phyloP scores from a whole-genome alignment of 30 jellyfish, hydroid and myxozoan genomes.

The Cassiopea andromeda region DNA sequence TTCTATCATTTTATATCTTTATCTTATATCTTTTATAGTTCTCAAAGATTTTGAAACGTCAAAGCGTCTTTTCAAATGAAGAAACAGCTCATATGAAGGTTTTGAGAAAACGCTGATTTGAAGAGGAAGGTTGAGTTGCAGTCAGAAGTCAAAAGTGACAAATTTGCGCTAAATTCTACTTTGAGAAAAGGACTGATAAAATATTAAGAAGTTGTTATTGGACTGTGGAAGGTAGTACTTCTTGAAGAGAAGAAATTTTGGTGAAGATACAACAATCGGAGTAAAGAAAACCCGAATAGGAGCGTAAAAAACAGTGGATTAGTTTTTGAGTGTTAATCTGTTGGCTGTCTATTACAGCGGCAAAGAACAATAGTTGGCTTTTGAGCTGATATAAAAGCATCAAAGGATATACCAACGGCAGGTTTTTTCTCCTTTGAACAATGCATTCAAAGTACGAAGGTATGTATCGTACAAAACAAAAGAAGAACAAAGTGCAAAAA shows the following conservation, averaged over 20 bases:
- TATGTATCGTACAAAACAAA: constrained; percentile 52
- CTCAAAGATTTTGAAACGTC: neutral
- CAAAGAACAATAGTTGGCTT: neutral
- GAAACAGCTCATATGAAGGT: too few relatives aligned
- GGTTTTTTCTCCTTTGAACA: constrained; percentile 25
- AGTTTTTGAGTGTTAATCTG: neutral
- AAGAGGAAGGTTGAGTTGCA: too few relatives aligned
- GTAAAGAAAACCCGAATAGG: neutral
- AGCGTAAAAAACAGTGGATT: neutral
- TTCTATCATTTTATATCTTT: too few relatives aligned
- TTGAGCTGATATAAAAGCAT: neutral
- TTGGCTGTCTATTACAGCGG: neutral
- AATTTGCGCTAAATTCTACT: neutral
- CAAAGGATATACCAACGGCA: neutral
- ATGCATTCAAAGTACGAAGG: constrained; percentile 59
- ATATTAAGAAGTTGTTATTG: too few relatives aligned
- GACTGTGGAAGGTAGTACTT: neutral
- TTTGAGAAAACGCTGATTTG: too few relatives aligned
- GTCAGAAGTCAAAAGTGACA: neutral
- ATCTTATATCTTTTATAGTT: neutral
- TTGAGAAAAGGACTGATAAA: neutral
- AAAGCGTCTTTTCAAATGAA: neutral
- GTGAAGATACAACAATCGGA: neutral
- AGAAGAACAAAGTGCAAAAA: constrained; percentile 38
- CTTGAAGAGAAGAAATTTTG: neutral